phyloP scores from a whole-genome alignment of 2,888 invertebrate species.

The Nomada ferruginata region DNA sequence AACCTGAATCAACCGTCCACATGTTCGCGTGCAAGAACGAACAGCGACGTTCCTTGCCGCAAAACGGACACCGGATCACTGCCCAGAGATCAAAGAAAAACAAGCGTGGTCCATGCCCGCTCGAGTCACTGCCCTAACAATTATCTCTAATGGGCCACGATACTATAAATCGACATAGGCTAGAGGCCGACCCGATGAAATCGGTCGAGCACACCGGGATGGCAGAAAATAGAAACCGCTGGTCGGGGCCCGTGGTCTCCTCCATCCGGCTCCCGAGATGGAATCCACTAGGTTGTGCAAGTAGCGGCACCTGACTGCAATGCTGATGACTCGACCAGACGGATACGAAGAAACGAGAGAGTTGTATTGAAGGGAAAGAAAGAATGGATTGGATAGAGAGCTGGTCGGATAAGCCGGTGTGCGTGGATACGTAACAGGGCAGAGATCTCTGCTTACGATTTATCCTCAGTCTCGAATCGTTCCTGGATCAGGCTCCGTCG shows the following conservation, averaged over 20 bases:
- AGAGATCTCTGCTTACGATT: conserved; percentile 44
- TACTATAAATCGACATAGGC: conserved; percentile 83
- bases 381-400: conserved; percentile 44
- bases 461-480: conserved; percentile 58
- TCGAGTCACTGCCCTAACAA: conserved; percentile 77
- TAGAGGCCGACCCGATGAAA: conserved; percentile 76
- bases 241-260: conserved; percentile 47
- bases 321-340: conserved; percentile 73
- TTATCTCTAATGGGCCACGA: conserved; percentile 83
- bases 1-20: conserved; percentile 43
- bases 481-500: conserved; percentile 46
- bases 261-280: conserved; percentile 68
- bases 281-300: conserved; percentile 81
- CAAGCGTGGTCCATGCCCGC: conserved; percentile 62
- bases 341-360: conserved; percentile 18
- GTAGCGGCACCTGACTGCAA: conserved; percentile 81
- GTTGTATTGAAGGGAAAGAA: conserved; percentile 37
- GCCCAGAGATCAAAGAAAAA: background rate
- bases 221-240: conserved; percentile 81
- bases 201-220: conserved; percentile 71
- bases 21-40: background rate
- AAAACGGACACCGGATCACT: background rate
- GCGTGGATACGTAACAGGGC: conserved; percentile 41
- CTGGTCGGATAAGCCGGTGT: conserved; percentile 32
- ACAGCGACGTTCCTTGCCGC: background rate